phyloP scores from a whole-genome alignment of 1,140 invertebrate species.

The Drosophila tristis region DNA sequence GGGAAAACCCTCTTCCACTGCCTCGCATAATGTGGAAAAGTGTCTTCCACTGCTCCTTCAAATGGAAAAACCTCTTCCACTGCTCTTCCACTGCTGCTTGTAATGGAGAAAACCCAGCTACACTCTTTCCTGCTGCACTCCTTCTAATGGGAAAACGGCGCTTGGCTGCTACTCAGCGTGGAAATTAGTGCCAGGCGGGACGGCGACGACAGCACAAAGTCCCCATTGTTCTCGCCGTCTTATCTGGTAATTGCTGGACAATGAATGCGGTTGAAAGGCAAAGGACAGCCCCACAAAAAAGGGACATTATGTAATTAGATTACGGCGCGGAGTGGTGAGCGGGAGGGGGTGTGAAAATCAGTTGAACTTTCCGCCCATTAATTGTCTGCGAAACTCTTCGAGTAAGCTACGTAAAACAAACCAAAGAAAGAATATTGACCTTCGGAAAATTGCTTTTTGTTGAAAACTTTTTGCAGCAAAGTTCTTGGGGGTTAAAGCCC shows the following conservation, averaged over 20 bases:
- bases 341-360: constrained; percentile 17
- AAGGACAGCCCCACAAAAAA: constrained; percentile 30
- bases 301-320: constrained; percentile 66
- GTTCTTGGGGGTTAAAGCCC: constrained; percentile 19
- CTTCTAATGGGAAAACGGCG: constrained; percentile 24
- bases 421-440: no score
- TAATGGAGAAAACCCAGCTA: neutral
- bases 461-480: neutral
- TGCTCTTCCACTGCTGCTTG: neutral
- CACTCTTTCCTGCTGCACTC: constrained; percentile 27
- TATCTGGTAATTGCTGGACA: constrained; percentile 65
- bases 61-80: constrained; percentile 3
- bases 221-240: constrained; percentile 13
- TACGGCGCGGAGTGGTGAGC: neutral
- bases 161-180: constrained; percentile 33
- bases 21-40: neutral
- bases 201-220: constrained; percentile 20
- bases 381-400: constrained; percentile 16
- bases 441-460: neutral
- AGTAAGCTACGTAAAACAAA: no score
- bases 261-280: constrained; percentile 14
- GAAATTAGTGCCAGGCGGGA: constrained; percentile 45
- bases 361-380: constrained; percentile 47
- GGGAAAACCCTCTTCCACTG: constrained; percentile 4
- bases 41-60: neutral